Evolutionary conservation across 1,140 invertebrate genomes (phyloP).

Genomic region (Eubasilissa regina): DNA sequence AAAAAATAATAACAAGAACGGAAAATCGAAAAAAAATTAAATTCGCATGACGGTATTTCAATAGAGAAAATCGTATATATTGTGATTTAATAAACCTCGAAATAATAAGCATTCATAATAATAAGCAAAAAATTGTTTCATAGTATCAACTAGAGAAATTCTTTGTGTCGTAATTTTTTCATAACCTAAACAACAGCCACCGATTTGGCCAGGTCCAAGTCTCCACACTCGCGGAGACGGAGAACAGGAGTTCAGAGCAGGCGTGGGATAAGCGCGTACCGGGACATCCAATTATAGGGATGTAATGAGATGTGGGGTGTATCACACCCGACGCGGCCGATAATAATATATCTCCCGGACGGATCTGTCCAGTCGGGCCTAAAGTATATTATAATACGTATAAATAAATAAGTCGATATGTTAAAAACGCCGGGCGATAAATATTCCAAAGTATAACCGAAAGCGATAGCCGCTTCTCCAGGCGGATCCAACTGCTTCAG

Average conservation of each 20-base stretch:
- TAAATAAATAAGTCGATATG: slow-evolving; percentile 54
- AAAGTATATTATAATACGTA: slow-evolving; percentile 51
- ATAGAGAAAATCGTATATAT: no score
- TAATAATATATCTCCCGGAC: slow-evolving; percentile 56
- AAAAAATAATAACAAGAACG: no score
- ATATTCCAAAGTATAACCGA: slow-evolving; percentile 52
- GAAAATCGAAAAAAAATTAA: no score
- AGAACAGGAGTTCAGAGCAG: background rate
- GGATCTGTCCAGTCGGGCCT: slow-evolving; percentile 53
- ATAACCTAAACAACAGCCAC: no score
- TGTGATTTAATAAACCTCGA: no score
- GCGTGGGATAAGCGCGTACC: slow-evolving; percentile 42
- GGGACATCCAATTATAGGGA: slow-evolving; percentile 58
- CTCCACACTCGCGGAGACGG: background rate
- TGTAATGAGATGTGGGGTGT: slow-evolving; percentile 56
- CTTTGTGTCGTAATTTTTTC: no score
- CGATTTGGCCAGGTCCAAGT: background rate
- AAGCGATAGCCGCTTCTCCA: slow-evolving; percentile 47
- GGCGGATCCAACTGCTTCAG: slow-evolving; percentile 8
- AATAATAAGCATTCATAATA: no score
- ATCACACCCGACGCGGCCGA: slow-evolving; percentile 42
- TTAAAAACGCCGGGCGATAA: slow-evolving; percentile 58
- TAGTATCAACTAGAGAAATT: no score
- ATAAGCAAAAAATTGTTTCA: no score
- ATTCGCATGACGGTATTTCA: no score